A percentile compares a stretch with the other conserved stretches of the same genome.
phyloP scores from a whole-genome alignment of 2,888 invertebrate species.

The Cephus pygmeus region DNA sequence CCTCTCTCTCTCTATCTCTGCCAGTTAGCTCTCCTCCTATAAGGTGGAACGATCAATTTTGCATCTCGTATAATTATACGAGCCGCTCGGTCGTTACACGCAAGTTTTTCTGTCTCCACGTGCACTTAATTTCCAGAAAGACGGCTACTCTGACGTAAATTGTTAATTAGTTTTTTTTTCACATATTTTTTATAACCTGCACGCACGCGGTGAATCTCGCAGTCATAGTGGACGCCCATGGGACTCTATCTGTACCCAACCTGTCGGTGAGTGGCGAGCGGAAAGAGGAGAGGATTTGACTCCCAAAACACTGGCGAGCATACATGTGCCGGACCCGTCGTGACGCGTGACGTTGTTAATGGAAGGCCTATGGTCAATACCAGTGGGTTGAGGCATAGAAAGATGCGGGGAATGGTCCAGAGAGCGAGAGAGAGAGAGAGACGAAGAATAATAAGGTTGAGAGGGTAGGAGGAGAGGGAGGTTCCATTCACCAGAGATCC shows the following conservation, averaged over 20 bases:
- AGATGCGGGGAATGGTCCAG: background rate
- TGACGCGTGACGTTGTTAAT: background rate
- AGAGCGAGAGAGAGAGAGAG: conserved; percentile 9
- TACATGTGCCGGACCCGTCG: background rate
- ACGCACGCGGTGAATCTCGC: background rate
- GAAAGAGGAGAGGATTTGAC: background rate
- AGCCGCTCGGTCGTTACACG: conserved; percentile 1
- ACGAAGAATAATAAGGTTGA: conserved; percentile 4
- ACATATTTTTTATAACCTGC: background rate
- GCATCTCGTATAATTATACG: background rate
- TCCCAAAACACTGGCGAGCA: background rate
- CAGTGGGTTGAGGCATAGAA: background rate
- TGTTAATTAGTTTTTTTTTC: conserved; percentile 1
- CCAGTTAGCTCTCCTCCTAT: background rate
- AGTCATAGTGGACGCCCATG: background rate
- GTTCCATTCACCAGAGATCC: conserved; percentile 4
- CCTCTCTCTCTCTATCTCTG: background rate
- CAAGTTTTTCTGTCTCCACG: background rate
- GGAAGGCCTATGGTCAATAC: background rate
- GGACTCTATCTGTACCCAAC: background rate
- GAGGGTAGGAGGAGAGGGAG: background rate
- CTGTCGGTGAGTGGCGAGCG: background rate
- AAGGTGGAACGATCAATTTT: background rate
- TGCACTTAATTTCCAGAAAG: conserved; percentile 4
- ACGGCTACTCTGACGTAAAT: conserved; percentile 4